Evolutionary conservation across 2,888 invertebrate genomes (phyloP), one percentile per base, ranked within the genome.

Genomic region (Synergus itoensis): DNA sequence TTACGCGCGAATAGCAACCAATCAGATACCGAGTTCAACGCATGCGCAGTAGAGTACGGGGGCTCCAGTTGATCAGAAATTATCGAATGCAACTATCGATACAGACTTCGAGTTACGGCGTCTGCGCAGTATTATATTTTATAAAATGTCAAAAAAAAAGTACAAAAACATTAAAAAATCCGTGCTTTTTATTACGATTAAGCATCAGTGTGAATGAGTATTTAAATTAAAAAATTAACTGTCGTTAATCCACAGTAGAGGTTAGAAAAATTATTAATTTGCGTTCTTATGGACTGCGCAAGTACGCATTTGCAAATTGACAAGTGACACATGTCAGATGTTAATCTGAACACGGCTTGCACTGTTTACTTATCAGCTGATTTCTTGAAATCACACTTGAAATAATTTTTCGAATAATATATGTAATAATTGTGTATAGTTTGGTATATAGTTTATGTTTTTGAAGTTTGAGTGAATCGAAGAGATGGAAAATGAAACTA

Each of bases 401-500:
- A 43, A 65, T 3, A 45, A 1, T 67, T 43, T 18, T 43, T 18
- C 21, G 21, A 14, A 18, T 5, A 21, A 12, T 67, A 43, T 67
- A 67, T 67, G 0, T 45, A 1, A 28, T 45, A 21, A 21, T 21
- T 21, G 18, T 28, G 43, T 67, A 1, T 28, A 28, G 28, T 2
- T 1, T 28, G 28, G 28, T n/a, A n/a, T n/a, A 28, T 28, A 36
- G 36, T 57, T 57, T 28, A 21, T 12, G 21, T 21, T 2, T 67
- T 14, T 14, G 14, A 67, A 14, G n/a, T 43, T 41, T 41, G 0
- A 64, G 9, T 57, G 0, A 64, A 69, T 8, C 4, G 28, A 14
- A 48, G n/a, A 69, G n/a, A 69, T 69, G 69, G 69, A 64, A 28
- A 40, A 69, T 4, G 65, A 65, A 16, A 16, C 28, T 45, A 28